These are phyloP conservation scores for Myiozetetes cayanensis DNA, from an alignment of 2,113 vertebrate species.

Conservation along the genomic window DNA sequence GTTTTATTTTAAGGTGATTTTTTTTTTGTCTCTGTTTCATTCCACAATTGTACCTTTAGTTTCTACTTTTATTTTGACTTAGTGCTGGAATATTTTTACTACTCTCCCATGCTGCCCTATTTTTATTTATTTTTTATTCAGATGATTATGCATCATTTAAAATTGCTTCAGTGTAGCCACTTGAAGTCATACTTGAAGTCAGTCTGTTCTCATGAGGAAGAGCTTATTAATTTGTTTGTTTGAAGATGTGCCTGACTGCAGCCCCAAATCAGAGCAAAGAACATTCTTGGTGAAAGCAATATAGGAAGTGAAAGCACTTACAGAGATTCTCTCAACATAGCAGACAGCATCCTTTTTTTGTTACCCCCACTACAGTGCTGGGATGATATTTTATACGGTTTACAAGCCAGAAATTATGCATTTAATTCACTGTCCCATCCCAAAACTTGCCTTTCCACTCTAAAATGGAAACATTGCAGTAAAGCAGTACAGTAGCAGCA, in stretches of 20 bases:
- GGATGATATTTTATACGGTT: not conserved
- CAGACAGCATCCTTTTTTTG: not conserved
- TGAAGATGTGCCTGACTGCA: not conserved
- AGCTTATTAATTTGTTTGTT: not conserved
- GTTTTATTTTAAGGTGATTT: not conserved
- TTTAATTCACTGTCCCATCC: not conserved
- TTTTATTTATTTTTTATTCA: conserved; percentile 18
- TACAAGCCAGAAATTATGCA: not conserved
- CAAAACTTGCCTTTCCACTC: not conserved
- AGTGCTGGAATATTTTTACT: not conserved
- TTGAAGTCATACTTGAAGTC: conserved; percentile 2
- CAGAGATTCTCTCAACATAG: not conserved
- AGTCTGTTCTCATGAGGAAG: not conserved
- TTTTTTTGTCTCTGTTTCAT: not conserved
- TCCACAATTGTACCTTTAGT: not conserved
- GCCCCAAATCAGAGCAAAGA: not conserved
- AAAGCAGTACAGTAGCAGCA: not conserved
- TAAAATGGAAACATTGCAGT: not conserved
- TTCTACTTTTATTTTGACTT: not conserved
- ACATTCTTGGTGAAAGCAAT: not conserved
- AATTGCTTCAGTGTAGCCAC: not conserved
- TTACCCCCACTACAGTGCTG: not conserved
- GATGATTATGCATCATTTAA: not conserved
- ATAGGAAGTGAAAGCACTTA: not conserved
- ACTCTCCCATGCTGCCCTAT: not conserved